Evolutionary conservation across 2,888 invertebrate genomes (phyloP), one percentile per base, ranked within the genome.

Genomic region (Elysia crispata): DNA sequence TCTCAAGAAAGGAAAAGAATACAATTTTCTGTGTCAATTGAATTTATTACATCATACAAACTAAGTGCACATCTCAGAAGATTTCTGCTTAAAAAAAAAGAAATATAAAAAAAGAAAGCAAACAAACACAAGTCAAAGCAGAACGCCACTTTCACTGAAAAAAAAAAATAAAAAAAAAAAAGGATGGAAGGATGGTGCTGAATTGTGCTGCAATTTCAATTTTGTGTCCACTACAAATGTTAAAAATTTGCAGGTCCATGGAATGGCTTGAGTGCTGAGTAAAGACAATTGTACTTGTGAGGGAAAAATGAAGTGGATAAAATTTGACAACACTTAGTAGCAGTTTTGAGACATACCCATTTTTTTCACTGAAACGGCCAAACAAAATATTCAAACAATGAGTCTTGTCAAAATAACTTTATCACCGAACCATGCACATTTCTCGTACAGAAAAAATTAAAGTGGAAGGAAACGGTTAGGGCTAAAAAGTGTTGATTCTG

Each of bases 21-120:
- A 23, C 3, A 3, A 60, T 23, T 15, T 60, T 60, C 8, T 41
- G 41, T 8, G 6, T 60, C 5, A 60, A 23, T 3, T 60, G 3
- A 8, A 60, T 6, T 23, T 18, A 60, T 60, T 60, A 8, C 20
- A 5, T 3, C 60, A 60, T 60, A 23, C 23, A 60, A 20, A 54
- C 20, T 54, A 54, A 54, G 20, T 15, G 13, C 54, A 54, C 54
- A 54, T 20, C 54, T 15, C 54, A 54, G 20, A 54, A n/a, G 20
- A 54, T 54, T 54, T 23, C 64, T 18, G 23, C 13, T 23, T 20
- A 23, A 11, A 64, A 23, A 64, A 23, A 23, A 64, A 15, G 18
- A 64, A 64, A n/a, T 11, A 18, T 20, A 64, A 64, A 64, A 64
- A 64, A 64, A 64, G 11, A 64, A 64, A 18, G 64, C 13, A 64